A percentile compares a stretch with the other conserved stretches of the same genome.
Conservation (phyloP, 2,888 invertebrate species). For the Charanyca ferruginea region DNA sequence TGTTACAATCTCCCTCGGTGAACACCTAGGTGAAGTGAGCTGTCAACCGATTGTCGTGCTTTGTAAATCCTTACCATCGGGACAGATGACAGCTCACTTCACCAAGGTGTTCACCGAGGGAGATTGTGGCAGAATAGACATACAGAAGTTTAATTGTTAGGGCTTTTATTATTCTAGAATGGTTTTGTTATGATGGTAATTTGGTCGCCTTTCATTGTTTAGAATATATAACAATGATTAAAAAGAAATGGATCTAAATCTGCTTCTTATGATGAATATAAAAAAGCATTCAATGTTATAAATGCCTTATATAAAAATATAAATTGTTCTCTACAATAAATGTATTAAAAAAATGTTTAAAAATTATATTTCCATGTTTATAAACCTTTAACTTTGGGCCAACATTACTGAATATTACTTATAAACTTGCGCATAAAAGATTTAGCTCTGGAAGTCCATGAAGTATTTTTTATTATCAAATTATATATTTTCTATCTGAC, state of each 20-base stretch:
- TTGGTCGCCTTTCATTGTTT: background rate
- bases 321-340: constrained; percentile 37
- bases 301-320: constrained; percentile 46
- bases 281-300: constrained; percentile 37
- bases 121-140: too few species aligned
- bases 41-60: too few species aligned
- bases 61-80: too few species aligned
- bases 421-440: constrained; percentile 6
- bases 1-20: too few species aligned
- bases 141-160: constrained; percentile 14
- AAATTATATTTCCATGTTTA: constrained; percentile 48
- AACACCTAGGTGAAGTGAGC: too few species aligned
- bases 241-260: background rate
- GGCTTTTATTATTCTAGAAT: constrained; percentile 10
- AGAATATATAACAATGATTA: constrained; percentile 4
- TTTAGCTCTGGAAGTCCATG: constrained; percentile 15
- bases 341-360: constrained; percentile 26
- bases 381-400: constrained; percentile 8
- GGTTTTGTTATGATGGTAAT: constrained; percentile 6
- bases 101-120: too few species aligned
- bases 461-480: background rate
- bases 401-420: constrained; percentile 19
- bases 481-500: too few species aligned
- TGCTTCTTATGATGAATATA: constrained; percentile 13
- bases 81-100: too few species aligned